Evolutionary conservation across 2,888 invertebrate species (phyloP).

Genomic region (Stenodema calcarata): DNA sequence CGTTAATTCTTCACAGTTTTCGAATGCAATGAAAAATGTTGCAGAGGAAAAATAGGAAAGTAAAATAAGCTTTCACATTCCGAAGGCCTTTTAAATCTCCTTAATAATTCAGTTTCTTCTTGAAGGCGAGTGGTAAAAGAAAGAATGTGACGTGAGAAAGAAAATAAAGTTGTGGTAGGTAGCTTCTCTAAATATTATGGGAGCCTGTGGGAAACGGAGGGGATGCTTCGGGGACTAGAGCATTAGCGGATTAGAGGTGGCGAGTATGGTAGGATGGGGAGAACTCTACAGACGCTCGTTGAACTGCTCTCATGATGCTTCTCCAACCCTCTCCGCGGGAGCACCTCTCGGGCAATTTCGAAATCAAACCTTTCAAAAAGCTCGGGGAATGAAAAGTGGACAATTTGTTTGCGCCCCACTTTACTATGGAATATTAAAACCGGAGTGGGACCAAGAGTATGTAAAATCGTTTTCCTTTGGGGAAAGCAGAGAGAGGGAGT

Average conservation of each 20-base stretch:
- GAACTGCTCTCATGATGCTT: not conserved
- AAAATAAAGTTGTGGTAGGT: not conserved
- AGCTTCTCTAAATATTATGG: not conserved
- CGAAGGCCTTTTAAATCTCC: not conserved
- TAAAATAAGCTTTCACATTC: not conserved
- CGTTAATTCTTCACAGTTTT: not conserved
- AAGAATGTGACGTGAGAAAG: not conserved
- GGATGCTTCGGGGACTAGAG: not conserved
- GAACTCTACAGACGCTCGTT: not conserved
- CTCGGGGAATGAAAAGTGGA: not conserved
- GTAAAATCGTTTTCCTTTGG: not conserved
- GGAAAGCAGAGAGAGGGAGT: not conserved
- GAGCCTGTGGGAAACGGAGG: not conserved
- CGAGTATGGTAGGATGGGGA: not conserved
- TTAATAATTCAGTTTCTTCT: not conserved
- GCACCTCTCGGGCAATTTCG: constrained; percentile 7
- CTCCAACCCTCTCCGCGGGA: not conserved
- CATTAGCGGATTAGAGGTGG: constrained; percentile 16
- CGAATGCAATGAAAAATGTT: not conserved
- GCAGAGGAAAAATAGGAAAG: not conserved
- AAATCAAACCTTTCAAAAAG: not conserved
- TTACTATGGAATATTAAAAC: not conserved
- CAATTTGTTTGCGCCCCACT: not conserved
- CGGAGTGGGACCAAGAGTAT: not conserved
- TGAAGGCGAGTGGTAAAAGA: not conserved